Evolutionary conservation across 2,113 vertebrate species (phyloP).

Genomic region (Xiphias gladius): DNA sequence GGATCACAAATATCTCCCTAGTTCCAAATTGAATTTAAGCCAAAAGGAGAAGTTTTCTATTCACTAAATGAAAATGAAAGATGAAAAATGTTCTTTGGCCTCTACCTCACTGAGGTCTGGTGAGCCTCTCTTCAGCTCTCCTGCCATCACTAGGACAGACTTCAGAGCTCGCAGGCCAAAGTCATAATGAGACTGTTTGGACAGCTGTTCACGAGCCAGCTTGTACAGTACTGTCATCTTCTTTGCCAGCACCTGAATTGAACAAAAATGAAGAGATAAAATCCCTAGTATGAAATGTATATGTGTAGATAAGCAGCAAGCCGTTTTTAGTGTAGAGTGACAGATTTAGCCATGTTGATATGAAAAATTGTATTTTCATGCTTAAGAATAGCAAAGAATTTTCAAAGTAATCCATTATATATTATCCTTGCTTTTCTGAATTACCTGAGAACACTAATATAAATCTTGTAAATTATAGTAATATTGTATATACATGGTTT

Average conservation of each 20-base stretch:
- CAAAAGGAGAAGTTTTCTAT: background rate
- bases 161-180: slow-evolving; percentile 96
- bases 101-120: slow-evolving; percentile 91
- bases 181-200: slow-evolving; percentile 97
- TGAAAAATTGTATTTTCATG: background rate
- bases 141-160: slow-evolving; percentile 96
- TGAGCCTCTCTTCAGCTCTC: slow-evolving; percentile 94
- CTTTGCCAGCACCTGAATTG: slow-evolving; percentile 90
- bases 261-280: slow-evolving; percentile 1
- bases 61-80: background rate
- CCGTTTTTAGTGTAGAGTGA: background rate
- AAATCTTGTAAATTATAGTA: background rate
- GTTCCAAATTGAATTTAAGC: background rate
- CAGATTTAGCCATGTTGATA: background rate
- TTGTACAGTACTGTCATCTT: slow-evolving; percentile 99
- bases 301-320: background rate
- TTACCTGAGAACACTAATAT: background rate
- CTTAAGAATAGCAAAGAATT: background rate
- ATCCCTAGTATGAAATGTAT: background rate
- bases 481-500: background rate
- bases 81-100: background rate
- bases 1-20: background rate
- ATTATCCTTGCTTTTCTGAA: background rate
- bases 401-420: background rate
- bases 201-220: slow-evolving; percentile 93